These are phyloP conservation scores for Phalanger gymnotis DNA, from an alignment of 2,797 vertebrate genomes.

Conservation along the genomic window DNA sequence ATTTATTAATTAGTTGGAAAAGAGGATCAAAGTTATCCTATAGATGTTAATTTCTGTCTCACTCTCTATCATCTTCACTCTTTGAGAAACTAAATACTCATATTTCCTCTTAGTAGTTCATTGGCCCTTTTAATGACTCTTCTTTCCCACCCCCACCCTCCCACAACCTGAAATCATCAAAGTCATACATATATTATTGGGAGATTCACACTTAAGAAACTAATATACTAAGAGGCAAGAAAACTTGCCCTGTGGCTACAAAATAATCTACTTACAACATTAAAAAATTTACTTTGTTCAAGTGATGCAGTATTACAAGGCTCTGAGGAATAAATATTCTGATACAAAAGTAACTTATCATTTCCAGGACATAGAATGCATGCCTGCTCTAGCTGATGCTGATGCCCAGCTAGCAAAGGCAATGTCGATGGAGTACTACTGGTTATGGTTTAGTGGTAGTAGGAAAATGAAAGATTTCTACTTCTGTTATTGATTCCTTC, in stretches of 20 bases:
- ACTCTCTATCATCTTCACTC: constrained; percentile 10
- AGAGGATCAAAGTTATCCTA: background rate
- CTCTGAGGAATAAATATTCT: constrained; percentile 36
- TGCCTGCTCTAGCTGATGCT: background rate
- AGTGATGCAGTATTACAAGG: background rate
- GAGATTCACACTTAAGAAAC: constrained; percentile 19
- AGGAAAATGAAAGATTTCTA: background rate
- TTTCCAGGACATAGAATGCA: background rate
- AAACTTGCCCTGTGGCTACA: background rate
- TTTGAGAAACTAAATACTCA: constrained; percentile 50
- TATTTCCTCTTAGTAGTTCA: constrained; percentile 67
- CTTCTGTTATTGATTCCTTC: background rate
- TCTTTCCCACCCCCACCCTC: background rate
- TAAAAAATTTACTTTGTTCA: constrained; percentile 32
- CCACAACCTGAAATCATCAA: background rate
- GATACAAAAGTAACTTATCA: background rate
- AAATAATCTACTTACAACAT: background rate
- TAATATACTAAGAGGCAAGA: background rate
- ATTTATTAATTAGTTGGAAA: background rate
- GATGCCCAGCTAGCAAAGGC: background rate
- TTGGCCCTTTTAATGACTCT: constrained; percentile 57
- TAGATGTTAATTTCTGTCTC: constrained; percentile 11
- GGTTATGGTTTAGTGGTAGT: background rate
- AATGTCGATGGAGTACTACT: background rate
- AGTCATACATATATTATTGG: background rate